Evolutionary conservation across 2,888 invertebrate genomes (phyloP).

Genomic region (Meteorus cinctellus): DNA sequence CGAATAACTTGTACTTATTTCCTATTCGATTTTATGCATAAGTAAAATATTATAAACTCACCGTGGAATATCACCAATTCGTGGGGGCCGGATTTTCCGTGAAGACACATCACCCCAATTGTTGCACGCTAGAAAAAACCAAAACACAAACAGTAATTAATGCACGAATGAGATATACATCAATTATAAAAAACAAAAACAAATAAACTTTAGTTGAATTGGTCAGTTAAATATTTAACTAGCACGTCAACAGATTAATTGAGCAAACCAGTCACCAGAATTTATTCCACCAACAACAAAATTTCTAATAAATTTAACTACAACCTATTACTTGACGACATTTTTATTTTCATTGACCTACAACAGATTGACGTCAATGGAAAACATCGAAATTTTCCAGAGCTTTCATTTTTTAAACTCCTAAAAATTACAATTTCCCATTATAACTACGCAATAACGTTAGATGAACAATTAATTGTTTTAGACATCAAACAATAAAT

Average conservation of each 20-base stretch:
- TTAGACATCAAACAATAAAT: no score
- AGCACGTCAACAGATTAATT: neutral
- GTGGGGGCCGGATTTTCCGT: slow-evolving; percentile 64
- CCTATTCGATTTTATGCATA: neutral
- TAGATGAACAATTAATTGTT: no score
- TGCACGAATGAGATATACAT: neutral
- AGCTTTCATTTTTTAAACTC: no score
- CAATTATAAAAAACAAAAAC: neutral
- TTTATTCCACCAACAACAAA: no score
- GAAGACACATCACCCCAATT: slow-evolving; percentile 61
- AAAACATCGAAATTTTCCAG: no score
- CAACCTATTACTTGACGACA: no score
- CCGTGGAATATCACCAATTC: slow-evolving; percentile 67
- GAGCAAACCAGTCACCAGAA: no score
- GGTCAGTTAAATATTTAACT: neutral
- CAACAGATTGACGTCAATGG: no score
- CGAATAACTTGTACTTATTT: neutral
- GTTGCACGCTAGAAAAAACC: slow-evolving; percentile 62
- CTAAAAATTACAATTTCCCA: no score
- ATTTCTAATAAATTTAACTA: neutral
- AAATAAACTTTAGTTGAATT: no score
- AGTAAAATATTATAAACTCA: slow-evolving; percentile 51
- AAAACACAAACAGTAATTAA: neutral
- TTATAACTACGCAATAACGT: no score
- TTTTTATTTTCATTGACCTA: no score